These are phyloP conservation scores for Orchesella flavescens DNA, from an alignment of 2,888 invertebrate genomes.

Conservation along the genomic window DNA sequence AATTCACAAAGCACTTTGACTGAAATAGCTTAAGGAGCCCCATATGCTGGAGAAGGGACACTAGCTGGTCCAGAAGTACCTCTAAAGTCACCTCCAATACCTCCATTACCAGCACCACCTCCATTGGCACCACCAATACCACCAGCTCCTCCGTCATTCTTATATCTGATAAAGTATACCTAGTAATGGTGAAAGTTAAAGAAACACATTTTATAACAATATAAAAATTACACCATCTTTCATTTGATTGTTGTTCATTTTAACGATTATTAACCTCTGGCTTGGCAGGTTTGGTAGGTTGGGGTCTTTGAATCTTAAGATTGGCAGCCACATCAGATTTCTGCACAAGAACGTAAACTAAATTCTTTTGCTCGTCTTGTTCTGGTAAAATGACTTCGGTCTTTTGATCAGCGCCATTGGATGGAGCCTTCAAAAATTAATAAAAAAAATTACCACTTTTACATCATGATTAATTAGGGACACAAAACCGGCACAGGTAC, in stretches of 20 bases:
- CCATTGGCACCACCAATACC: not conserved
- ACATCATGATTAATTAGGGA: no score
- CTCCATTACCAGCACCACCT: not conserved
- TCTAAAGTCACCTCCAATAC: not conserved
- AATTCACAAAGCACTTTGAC: no score
- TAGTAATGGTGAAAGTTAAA: no score
- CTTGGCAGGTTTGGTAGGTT: constrained; percentile 31
- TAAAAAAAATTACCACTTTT: no score
- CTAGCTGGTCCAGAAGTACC: not conserved
- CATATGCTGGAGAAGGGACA: constrained; percentile 25
- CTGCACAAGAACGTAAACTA: constrained; percentile 58
- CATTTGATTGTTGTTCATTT: constrained; percentile 7
- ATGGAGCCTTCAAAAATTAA: constrained; percentile 4
- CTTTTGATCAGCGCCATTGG: constrained; percentile 33
- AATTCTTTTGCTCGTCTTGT: constrained; percentile 49
- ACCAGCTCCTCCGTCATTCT: not conserved
- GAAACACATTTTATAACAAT: no score
- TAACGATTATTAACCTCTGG: constrained; percentile 60
- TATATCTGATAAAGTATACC: not conserved
- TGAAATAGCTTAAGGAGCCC: constrained; percentile 16
- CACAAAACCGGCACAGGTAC: no score
- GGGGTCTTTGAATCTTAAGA: constrained; percentile 13
- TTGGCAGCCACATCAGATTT: constrained; percentile 42
- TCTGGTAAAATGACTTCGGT: constrained; percentile 56
- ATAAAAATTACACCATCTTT: no score